Evolutionary conservation across 2,113 vertebrate genomes (phyloP).

Genomic region (Ammodytes marinus): DNA sequence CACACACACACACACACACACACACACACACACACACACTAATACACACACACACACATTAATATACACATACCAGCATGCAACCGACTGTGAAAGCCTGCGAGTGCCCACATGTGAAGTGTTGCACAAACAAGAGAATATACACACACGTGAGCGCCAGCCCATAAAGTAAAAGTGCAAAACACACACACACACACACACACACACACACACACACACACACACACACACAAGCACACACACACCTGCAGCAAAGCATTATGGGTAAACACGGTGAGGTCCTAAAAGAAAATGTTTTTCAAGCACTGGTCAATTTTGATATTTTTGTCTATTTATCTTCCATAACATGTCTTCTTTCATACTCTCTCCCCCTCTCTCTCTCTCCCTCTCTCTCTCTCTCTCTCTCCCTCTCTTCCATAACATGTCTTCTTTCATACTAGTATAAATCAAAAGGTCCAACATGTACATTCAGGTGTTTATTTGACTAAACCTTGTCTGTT

Average conservation of each 20-base stretch:
- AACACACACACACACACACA: conserved; percentile 11
- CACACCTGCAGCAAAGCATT: conserved; percentile 49
- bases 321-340: too few relatives aligned
- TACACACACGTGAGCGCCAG: neutral
- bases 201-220: neutral
- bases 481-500: too few relatives aligned
- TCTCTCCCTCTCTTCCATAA: too few relatives aligned
- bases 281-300: conserved; percentile 2
- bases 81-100: neutral
- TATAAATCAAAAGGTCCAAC: too few relatives aligned
- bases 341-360: too few relatives aligned
- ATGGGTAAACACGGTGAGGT: conserved; percentile 31
- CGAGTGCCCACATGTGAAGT: conserved; percentile 34
- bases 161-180: too few relatives aligned
- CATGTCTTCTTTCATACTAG: too few relatives aligned
- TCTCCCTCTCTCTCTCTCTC: too few relatives aligned
- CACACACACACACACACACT: neutral
- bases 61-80: conserved; percentile 7
- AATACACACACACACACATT: neutral
- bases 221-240: neutral
- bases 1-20: too few relatives aligned
- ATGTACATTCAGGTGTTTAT: too few relatives aligned
- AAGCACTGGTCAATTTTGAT: too few relatives aligned
- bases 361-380: too few relatives aligned
- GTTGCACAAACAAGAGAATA: neutral